Conservation (phyloP, 2,113 vertebrate species). For the Corythoichthys haematopterus region DNA sequence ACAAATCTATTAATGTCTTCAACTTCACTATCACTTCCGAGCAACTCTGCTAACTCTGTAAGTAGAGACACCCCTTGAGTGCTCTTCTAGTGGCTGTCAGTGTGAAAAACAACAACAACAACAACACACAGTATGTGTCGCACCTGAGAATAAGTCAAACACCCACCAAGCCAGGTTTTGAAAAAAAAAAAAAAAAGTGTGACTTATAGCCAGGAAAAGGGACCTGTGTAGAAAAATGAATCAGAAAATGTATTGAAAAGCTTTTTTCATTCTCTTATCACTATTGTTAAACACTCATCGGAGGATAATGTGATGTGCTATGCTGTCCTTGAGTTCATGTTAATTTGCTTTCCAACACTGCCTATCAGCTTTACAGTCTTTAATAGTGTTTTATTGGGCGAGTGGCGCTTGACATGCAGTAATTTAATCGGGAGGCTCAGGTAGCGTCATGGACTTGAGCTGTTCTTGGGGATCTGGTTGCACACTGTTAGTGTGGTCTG, state of each 20-base stretch:
- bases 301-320: constrained; percentile 2
- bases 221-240: not conserved
- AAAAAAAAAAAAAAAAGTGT: too few relatives aligned
- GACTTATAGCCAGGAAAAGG: too few relatives aligned
- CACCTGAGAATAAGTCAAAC: too few relatives aligned
- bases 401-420: constrained; percentile 42
- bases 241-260: not conserved
- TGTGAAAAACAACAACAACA: too few relatives aligned
- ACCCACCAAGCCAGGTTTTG: too few relatives aligned
- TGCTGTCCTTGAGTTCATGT: constrained; percentile 26
- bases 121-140: too few relatives aligned
- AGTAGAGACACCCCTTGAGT: too few relatives aligned
- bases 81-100: too few relatives aligned
- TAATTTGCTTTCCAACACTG: constrained; percentile 13
- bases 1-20: too few relatives aligned
- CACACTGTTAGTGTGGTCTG: constrained; percentile 42
- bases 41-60: too few relatives aligned
- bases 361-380: constrained; percentile 16
- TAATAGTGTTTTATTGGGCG: constrained; percentile 31
- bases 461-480: constrained; percentile 61
- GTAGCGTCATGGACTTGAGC: constrained; percentile 47
- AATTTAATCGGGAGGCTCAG: constrained; percentile 60
- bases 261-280: not conserved
- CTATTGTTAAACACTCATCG: not conserved
- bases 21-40: too few relatives aligned